These are phyloP conservation scores for Epicampocera succincta DNA, from an alignment of 2,888 invertebrate genomes.

Conservation along the genomic window DNA sequence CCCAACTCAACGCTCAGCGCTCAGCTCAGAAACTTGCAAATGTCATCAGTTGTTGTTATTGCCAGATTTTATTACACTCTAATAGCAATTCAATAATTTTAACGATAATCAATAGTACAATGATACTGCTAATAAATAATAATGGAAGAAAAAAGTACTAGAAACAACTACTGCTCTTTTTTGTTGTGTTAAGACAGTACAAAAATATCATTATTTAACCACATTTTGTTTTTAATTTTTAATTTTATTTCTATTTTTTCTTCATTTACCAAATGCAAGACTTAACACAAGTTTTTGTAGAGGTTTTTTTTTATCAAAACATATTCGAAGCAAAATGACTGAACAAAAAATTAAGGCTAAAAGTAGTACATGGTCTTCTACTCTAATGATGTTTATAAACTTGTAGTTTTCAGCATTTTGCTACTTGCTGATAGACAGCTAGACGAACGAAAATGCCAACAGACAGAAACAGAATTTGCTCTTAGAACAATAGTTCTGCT, in stretches of 20 bases:
- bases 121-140: background rate
- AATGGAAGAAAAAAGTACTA: background rate
- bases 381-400: conserved; percentile 62
- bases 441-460: no score
- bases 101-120: conserved; percentile 39
- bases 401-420: background rate
- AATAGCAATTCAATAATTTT: conserved; percentile 56
- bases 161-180: background rate
- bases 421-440: no score
- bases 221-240: conserved; percentile 40
- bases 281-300: conserved; percentile 18
- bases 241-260: conserved; percentile 13
- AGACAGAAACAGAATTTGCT: no score
- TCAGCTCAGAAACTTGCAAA: background rate
- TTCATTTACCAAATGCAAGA: conserved; percentile 41
- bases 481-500: no score
- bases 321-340: conserved; percentile 33
- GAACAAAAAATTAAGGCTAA: conserved; percentile 52
- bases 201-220: conserved; percentile 51
- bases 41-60: conserved; percentile 43
- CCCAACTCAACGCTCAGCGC: background rate
- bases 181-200: background rate
- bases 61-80: conserved; percentile 27
- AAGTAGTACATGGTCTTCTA: conserved; percentile 73
- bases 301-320: background rate